A percentile compares a stretch with the other conserved stretches of the same genome.
Evolutionary conservation across 2,888 invertebrate genomes (phyloP).

Genomic region (Aleiodes testaceus): DNA sequence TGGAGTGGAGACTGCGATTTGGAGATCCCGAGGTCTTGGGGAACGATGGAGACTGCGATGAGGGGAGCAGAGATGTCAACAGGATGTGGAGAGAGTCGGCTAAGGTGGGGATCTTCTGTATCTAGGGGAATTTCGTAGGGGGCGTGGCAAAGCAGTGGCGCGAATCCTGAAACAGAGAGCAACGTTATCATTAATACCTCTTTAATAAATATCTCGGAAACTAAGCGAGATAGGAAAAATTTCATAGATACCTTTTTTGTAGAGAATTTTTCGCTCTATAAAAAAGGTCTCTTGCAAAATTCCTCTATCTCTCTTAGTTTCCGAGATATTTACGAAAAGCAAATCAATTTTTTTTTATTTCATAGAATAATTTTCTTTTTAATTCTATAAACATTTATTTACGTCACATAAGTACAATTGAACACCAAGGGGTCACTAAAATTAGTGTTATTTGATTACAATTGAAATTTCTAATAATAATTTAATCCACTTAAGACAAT

Average conservation of each 20-base stretch:
- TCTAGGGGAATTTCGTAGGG: conserved; percentile 2
- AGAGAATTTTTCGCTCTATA: too few relatives aligned
- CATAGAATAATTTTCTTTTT: conserved; percentile 36
- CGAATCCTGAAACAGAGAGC: too few relatives aligned
- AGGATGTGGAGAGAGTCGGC: background rate
- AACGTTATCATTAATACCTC: too few relatives aligned
- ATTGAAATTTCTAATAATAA: conserved; percentile 39
- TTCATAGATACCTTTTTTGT: too few relatives aligned
- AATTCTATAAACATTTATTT: conserved; percentile 72
- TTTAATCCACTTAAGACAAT: conserved; percentile 33
- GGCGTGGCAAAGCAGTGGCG: background rate
- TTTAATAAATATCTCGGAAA: too few relatives aligned
- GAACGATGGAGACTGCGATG: background rate
- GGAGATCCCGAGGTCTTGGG: background rate
- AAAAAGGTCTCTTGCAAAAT: too few relatives aligned
- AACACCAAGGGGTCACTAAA: conserved; percentile 71
- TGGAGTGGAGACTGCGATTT: background rate
- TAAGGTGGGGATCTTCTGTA: background rate
- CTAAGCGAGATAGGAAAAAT: too few relatives aligned
- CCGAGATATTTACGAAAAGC: too few relatives aligned
- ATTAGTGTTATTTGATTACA: conserved; percentile 55
- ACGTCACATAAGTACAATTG: conserved; percentile 72
- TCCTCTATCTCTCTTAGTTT: too few relatives aligned
- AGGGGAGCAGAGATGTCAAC: conserved; percentile 9
- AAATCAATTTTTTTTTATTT: background rate